Base-by-base conservation (phyloP, 2,113 vertebrate species). In the Lontra canadensis region DNA sequence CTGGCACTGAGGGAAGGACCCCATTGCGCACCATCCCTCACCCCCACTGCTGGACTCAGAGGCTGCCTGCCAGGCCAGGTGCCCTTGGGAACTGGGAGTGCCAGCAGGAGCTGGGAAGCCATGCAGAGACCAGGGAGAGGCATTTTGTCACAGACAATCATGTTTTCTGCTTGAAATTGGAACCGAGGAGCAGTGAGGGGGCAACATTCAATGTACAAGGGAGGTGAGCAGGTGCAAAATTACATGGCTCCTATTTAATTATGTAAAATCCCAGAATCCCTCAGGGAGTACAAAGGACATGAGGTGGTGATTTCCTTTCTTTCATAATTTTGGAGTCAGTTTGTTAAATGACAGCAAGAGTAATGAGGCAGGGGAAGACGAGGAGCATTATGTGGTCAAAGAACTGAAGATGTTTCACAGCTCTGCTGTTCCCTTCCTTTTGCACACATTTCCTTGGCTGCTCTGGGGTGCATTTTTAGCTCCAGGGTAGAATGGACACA, bases 291-390 rank as follows among this genome's bases (percentile, higher is more conserved):
- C 78, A 5, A 36, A 80, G 88, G 69, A 96, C 67, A 39, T 4
- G 29, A 29, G 21, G 78, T 44, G 49, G 61, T 29, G 79, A 61
- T 85, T 95, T 95, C 42, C 61, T 91, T 65, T 65, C 88, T 89
- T 65, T 95, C 18, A 11, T 80, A 76, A 69, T 88, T 93, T 83
- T 61, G 23, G 78, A 95, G 93, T 94, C 83, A 80, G 91, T 95
- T 97, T 94, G 89, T 97, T 94, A 95, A 96, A 84, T 86, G 95
- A 94, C 63, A 93, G 88, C 65, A 81, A 76, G 91, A 97, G 67
- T 74, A 65, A 85, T 8, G 14, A 2, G 3, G 78, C 17, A 18
- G 3, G 82, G 71, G 39, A 57, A 90, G 67, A 57, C 7, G 13
- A 71, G 25, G 69, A 90, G 79, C 85, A 78, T 85, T 47, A 67